Evolutionary conservation across 2,113 vertebrate species (phyloP), one percentile per base, ranked within the genome.

Genomic region (Meles meles): DNA sequence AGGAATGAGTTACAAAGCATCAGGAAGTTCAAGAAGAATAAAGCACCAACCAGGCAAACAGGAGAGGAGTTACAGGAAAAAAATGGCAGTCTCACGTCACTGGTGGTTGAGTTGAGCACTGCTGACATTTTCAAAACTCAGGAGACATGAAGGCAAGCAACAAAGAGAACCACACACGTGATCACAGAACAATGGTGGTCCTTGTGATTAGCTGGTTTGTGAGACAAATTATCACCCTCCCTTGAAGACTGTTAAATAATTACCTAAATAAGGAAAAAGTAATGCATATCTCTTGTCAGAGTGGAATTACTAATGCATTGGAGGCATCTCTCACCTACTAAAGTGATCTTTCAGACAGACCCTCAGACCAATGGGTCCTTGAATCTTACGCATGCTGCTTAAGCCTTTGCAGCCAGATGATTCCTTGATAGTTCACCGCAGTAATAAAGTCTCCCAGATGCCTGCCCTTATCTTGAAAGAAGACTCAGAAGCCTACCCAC

Each of bases 231-330:
- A 79, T 1, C 14, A 67, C 10, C 11, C 5, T 2, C 6, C 5
- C 23, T 55, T 74, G 63, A 52, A 93, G 31, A 88, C 27, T 55
- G 11, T 27, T 31, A 39, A 6, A 88, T 34, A 80, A 44, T 65
- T 52, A 76, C 21, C 17, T 37, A 57, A 42, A 4, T 69, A 10
- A 1, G 13, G 59, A 65, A 81, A 57, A 12, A 72, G 17, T 81
- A 44, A 61, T 0, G 0, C 52, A 55, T 77, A 9, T 39, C 14
- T 21, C 42, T 81, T 14, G 0, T 44, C 5, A 42, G 0, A 37
- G 88, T 67, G 37, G 13, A 44, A 11, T 49, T 57, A 44, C 12
- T 83, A 90, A 74, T 39, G 27, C 18, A 14, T 31, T 31, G 44
- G 21, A 74, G 23, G 0, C n/a, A 20, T 74, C 17, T 29, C 5